Percentiles rank a stretch among this genome's conserved stretches.
Evolutionary conservation across 1,140 invertebrate genomes (phyloP).

Genomic region (Diplogasteroides magnus): DNA sequence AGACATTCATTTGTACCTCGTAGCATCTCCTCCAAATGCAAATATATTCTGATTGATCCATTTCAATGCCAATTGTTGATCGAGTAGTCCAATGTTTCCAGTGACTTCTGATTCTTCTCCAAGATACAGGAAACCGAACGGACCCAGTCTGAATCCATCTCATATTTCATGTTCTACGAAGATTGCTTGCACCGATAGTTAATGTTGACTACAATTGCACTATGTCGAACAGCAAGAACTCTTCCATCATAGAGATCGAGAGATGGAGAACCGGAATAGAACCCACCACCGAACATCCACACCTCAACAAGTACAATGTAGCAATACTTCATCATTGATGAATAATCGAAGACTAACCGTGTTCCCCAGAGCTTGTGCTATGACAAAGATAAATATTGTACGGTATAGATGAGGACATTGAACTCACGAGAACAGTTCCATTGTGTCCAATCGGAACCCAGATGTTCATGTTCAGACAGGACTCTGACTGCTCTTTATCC

Average conservation of each 20-base stretch:
- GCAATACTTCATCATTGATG: too few species aligned
- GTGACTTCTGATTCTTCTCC: constrained; percentile 54
- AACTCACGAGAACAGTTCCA: constrained; percentile 60
- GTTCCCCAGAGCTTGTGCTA: too few species aligned
- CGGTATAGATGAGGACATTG: too few species aligned
- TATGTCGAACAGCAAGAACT: constrained; percentile 69
- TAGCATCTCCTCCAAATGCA: too few species aligned
- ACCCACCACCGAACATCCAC: constrained; percentile 94
- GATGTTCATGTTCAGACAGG: constrained; percentile 93
- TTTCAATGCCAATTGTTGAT: constrained; percentile 77
- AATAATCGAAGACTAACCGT: too few species aligned
- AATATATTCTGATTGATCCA: constrained; percentile 54
- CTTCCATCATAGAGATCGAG: constrained; percentile 86
- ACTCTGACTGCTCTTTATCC: constrained; percentile 64
- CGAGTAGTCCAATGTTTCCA: constrained; percentile 66
- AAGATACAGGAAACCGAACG: constrained; percentile 82
- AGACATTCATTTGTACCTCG: too few species aligned
- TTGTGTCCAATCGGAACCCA: constrained; percentile 65
- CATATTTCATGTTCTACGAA: background rate
- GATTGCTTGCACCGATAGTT: constrained; percentile 68
- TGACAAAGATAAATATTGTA: too few species aligned
- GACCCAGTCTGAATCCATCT: constrained; percentile 72
- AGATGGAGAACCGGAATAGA: constrained; percentile 84
- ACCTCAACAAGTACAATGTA: too few species aligned
- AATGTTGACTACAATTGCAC: constrained; percentile 66